Percentiles rank a stretch among this genome's conserved stretches.
phyloP scores from a whole-genome alignment of 2,113 vertebrate genomes.

The Dendropsophus ebraccatus region DNA sequence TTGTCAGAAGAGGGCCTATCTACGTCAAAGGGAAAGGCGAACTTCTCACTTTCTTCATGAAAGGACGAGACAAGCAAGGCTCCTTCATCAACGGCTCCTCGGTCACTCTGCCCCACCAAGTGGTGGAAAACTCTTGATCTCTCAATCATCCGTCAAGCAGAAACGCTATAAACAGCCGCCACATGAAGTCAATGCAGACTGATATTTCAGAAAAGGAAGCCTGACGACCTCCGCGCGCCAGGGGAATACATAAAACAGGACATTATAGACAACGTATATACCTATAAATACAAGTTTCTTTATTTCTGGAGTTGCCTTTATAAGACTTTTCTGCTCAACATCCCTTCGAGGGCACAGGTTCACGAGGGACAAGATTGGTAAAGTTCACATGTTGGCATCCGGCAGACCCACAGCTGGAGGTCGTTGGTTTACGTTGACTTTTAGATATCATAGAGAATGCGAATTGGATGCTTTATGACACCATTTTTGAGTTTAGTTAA shows the following conservation, averaged over 20 bases:
- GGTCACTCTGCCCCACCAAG: constrained; percentile 91
- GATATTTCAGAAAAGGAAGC: background rate
- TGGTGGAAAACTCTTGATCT: constrained; percentile 86
- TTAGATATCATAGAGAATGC: background rate
- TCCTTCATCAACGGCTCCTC: constrained; percentile 84
- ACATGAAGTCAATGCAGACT: constrained; percentile 19
- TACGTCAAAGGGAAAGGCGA: constrained; percentile 95
- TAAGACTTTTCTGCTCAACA: constrained; percentile 35
- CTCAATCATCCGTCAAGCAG: background rate
- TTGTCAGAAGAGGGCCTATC: constrained; percentile 89
- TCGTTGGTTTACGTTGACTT: background rate
- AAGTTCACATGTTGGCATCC: background rate
- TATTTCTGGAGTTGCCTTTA: constrained; percentile 39
- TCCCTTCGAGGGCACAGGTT: background rate
- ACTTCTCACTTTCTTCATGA: constrained; percentile 92
- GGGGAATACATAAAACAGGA: background rate
- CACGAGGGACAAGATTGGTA: background rate
- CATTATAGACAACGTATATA: background rate
- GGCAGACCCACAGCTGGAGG: background rate
- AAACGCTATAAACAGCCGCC: rapidly evolving
- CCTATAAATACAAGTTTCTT: background rate
- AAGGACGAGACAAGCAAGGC: constrained; percentile 89
- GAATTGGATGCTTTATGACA: background rate
- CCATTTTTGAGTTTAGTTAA: background rate
- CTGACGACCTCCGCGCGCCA: background rate